phyloP scores from a whole-genome alignment of 2,888 invertebrate genomes.

The Ophonus ardosiacus region DNA sequence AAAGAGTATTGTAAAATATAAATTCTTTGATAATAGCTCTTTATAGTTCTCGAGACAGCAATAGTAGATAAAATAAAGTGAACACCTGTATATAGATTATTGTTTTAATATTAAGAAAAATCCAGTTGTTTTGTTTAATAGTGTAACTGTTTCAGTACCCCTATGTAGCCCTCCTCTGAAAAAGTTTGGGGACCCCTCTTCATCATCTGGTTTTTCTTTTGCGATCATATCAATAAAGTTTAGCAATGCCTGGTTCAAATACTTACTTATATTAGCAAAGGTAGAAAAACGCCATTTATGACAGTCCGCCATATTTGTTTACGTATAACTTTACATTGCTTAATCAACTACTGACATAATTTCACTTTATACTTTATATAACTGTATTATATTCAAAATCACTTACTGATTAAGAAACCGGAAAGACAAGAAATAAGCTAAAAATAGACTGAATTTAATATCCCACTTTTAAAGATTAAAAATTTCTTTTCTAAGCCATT shows the following conservation, averaged over 20 bases:
- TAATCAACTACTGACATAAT: conserved; percentile 10
- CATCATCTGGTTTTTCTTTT: background rate
- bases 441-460: background rate
- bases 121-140: no score
- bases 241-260: background rate
- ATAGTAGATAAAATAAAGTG: no score
- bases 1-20: no score
- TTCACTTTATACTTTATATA: conserved; percentile 48
- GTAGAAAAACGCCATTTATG: background rate
- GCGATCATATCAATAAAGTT: background rate
- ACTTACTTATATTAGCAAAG: background rate
- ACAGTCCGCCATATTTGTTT: background rate
- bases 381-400: conserved; percentile 2
- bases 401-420: background rate
- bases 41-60: no score
- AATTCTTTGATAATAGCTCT: no score
- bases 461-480: no score
- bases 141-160: no score
- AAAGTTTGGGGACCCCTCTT: no score
- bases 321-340: conserved; percentile 6
- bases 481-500: no score
- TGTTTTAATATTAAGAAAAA: no score
- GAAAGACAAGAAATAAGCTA: background rate
- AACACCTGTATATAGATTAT: no score
- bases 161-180: no score